Evolutionary conservation across 1,140 invertebrate species (phyloP), one percentile per base, ranked within the genome.

Genomic region (Drosophila obscura): DNA sequence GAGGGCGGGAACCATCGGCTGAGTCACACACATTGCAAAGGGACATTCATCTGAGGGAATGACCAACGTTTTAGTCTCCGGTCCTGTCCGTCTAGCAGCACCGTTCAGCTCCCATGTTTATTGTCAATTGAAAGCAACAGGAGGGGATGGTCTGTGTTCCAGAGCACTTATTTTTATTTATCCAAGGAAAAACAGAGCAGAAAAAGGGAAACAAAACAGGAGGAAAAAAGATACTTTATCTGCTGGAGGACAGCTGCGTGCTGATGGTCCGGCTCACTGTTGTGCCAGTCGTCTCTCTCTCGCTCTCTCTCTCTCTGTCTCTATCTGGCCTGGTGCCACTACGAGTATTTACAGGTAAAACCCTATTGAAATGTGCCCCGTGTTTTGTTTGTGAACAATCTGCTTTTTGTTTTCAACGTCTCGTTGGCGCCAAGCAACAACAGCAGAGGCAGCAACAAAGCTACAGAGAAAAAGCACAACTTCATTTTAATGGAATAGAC

Each of bases 361-460:
- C 78, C 78, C 78, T 82, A 87, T 87, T 87, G 82, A 85, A 85
- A 85, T 85, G 74, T 52, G 82, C 69, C 66, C 69, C 74, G 77
- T 85, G 82, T 85, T 87, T 87, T 85, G 82, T 87, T 81, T 85
- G 82, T 53, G 51, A 81, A 82, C 82, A 85, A 87, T 87, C 82
- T 85, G 82, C 82, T 85, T 85, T 85, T 85, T 85, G 84, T 85
- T 85, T 85, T 87, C 78, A 77, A 53, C 78, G 82, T 87, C 82
- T 87, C 82, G 74, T 75, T 81, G 82, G 82, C 82, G 82, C 82
- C 82, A 66, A 57, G 50, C 39, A 69, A 52, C 63, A 61, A 46
- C 46, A 35, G 22, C 45, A 69, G 44, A 39, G 35, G 11, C 56
- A 60, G 58, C 26, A 60, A 35, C 43, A 67, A 16, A 19, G 19